These are phyloP conservation scores for Pelvicachromis taeniatus DNA, from an alignment of 2,113 vertebrate species.

Conservation along the genomic window DNA sequence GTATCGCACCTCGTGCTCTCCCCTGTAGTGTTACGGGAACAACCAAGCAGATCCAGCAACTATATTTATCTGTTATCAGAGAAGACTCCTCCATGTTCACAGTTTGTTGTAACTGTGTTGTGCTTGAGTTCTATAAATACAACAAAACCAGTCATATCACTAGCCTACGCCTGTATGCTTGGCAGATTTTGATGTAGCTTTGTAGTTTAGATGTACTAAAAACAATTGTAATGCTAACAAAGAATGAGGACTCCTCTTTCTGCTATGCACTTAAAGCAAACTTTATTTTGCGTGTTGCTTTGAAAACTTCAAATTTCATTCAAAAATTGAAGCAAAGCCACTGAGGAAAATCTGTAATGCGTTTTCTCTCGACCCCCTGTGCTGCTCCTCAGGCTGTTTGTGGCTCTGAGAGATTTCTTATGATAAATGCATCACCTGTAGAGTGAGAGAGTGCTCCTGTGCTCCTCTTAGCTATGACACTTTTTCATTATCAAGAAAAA, in stretches of 20 bases:
- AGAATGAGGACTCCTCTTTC: no score
- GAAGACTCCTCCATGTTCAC: background rate
- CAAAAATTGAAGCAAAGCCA: no score
- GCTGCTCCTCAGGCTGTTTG: no score
- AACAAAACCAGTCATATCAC: background rate
- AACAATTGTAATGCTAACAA: no score
- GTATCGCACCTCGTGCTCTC: background rate
- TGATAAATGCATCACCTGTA: background rate
- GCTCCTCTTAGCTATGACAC: background rate
- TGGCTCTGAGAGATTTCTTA: background rate
- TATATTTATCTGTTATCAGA: background rate
- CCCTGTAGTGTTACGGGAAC: background rate
- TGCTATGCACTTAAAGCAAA: no score
- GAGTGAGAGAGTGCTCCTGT: background rate
- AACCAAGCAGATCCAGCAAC: background rate
- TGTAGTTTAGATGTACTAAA: no score
- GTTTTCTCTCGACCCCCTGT: no score
- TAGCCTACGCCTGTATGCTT: background rate
- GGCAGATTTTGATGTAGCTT: background rate
- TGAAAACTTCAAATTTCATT: no score
- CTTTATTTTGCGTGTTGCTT: no score
- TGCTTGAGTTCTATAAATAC: background rate
- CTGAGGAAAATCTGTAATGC: no score
- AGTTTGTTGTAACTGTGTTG: background rate
- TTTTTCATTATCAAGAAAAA: background rate